phyloP scores from a whole-genome alignment of 2,113 vertebrate genomes.

The Sturnus vulgaris region DNA sequence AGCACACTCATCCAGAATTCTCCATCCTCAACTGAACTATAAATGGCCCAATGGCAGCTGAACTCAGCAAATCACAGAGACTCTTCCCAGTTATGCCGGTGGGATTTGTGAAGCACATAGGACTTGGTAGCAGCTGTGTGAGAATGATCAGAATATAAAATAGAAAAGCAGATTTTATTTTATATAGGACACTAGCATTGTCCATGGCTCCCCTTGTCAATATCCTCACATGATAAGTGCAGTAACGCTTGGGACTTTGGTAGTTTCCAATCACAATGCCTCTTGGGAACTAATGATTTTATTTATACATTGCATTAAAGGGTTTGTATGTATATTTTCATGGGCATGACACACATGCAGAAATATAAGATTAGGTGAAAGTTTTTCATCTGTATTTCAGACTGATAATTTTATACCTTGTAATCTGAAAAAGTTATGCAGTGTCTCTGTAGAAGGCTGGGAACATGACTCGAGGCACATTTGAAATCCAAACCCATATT shows the following conservation, averaged over 20 bases:
- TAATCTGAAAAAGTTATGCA: not conserved
- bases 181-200: not conserved
- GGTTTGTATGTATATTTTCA: not conserved
- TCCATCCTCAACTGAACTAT: not conserved
- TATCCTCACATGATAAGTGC: not conserved
- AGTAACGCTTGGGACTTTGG: not conserved
- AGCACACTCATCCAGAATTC: not conserved
- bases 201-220: not conserved
- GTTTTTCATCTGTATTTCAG: not conserved
- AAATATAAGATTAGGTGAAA: not conserved
- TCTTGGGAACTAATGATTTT: not conserved
- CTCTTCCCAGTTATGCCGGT: not conserved
- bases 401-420: not conserved
- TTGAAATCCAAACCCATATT: not conserved
- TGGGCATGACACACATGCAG: not conserved
- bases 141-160: not conserved
- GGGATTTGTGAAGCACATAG: not conserved
- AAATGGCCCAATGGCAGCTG: not conserved
- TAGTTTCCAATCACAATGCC: not conserved
- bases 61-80: not conserved
- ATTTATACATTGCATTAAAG: not conserved
- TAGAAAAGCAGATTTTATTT: not conserved
- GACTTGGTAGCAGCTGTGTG: not conserved
- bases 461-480: not conserved
- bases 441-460: not conserved